Evolutionary conservation across 2,888 invertebrate species (phyloP), one percentile per base, ranked within the genome.

Genomic region (Biston betularia): DNA sequence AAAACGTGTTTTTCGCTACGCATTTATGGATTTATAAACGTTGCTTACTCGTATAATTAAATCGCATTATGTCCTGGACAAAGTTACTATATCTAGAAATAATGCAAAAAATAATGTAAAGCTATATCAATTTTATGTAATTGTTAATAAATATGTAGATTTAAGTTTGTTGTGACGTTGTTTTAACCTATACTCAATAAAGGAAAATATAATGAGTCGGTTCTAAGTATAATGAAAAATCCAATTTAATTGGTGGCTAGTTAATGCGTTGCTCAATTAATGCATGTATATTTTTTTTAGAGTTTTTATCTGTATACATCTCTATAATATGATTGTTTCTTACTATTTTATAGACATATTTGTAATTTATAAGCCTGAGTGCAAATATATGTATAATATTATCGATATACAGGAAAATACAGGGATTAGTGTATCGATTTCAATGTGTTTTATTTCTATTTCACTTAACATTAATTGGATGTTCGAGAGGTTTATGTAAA

Each of bases 381-480:
- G 24, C 24, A 24, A 24, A 1, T 24, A 24, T 50, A 50, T 50
- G 14, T 45, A 4, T 38, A 0, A 14, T 50, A 12, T 50, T 34
- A 49, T 34, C 33, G 34, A 34, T 49, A 34, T 50, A 50, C 50
- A 50, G 24, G 10, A 50, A 35, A 50, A 50, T 50, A 50, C 34
- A 50, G n/a, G 12, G 12, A 50, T 50, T 9, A 24, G 12, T 34
- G 7, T 12, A 50, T 34, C 6, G 8, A n/a, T 34, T 50, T 50
- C n/a, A 9, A 50, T 34, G 34, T 34, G 48, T 50, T 2, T 34
- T 33, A 50, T 50, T 12, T 34, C 50, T 34, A 34, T 12, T 12
- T 49, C 12, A 33, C 8, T 24, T 24, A 24, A 24, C 9, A 24
- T 46, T 15, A 15, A 15, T 14, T 34, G 44, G 14, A 1, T 40